phyloP scores from a whole-genome alignment of 1,140 invertebrate species.

The Anoplophora glabripennis region DNA sequence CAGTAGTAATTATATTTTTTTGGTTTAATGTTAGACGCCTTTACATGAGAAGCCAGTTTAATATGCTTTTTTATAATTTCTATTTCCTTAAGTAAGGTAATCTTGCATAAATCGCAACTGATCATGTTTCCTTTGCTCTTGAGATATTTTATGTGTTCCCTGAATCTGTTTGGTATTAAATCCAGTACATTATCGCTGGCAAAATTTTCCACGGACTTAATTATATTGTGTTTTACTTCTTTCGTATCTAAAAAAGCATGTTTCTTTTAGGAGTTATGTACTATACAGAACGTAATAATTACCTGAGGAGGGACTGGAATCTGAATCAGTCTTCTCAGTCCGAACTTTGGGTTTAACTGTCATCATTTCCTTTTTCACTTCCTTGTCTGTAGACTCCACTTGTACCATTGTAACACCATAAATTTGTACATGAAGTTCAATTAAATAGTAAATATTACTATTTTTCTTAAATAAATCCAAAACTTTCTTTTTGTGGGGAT shows the following conservation, averaged over 20 bases:
- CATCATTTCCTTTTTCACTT: conserved; percentile 1
- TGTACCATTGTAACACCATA: conserved; percentile 24
- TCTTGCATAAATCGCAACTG: conserved; percentile 24
- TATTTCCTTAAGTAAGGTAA: conserved; percentile 2
- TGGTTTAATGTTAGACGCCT: neutral
- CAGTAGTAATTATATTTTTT: conserved; percentile 33
- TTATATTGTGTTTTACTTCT: conserved; percentile 20
- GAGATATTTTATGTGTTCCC: conserved; percentile 21
- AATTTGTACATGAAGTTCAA: conserved; percentile 23
- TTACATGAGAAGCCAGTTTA: neutral
- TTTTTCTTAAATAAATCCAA: conserved; percentile 21
- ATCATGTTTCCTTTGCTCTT: conserved; percentile 9
- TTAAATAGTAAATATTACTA: conserved; percentile 21
- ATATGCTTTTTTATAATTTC: conserved; percentile 25
- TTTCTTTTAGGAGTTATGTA: neutral
- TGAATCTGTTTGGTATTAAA: conserved; percentile 30
- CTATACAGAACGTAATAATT: conserved; percentile 1
- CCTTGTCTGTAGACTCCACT: neutral
- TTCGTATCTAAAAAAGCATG: conserved; percentile 6
- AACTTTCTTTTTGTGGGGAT: conserved; percentile 25
- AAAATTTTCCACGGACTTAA: conserved; percentile 24
- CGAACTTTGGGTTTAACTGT: neutral
- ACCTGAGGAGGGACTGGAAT: neutral
- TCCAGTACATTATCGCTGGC: conserved; percentile 9
- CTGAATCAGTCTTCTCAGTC: neutral